Base-by-base conservation (phyloP, 1,140 invertebrate genomes). In the Ruditapes philippinarum region DNA sequence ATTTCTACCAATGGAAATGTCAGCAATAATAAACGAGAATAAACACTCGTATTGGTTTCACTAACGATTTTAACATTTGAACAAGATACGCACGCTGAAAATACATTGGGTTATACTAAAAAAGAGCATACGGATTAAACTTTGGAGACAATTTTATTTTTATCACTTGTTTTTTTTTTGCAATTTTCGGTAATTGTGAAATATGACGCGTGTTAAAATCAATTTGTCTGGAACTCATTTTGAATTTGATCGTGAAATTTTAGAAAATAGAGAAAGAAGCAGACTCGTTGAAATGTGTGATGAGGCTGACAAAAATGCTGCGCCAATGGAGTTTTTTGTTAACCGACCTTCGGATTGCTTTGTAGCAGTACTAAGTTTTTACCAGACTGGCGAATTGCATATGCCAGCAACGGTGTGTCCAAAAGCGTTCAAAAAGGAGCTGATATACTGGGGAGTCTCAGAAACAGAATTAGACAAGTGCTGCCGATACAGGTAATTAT, bases 371-470 rank as follows among this genome's bases (percentile, higher is more conserved):
- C 78, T 94, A 38, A 85, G 88, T 45, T 94, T 87, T 76, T 92
- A 91, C n/a, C 88, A 91, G 54, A 91, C 89, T 19, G 92, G 89
- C 12, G 90, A 93, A 65, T 90, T 94, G 12, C 94, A 94, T 70
- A 82, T 93, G 51, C 94, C 94, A 0, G 28, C 42, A 5, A 19
- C 74, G 12, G 45, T 94, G 17, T 94, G 94, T 62, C 90, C 90
- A 12, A 82, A 89, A 4, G 79, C 89, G 0, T 92, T 94, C 51
- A 80, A 88, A 22, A 88, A 89, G 31, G 94, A 95, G 51, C 54
- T 95, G 31, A 68, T 85, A 25, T 95, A 91, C 68, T 95, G 94
- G 94, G 92, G 89, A 25, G 79, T 94, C 14, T 70, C 89, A 28
- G 62, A 89, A 33, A 45, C 60, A 5, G 31, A 84, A n/a, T 60